Percentiles rank a stretch among this genome's conserved stretches.
phyloP scores from a whole-genome alignment of 2,113 vertebrate species.

The Clarias magur region DNA sequence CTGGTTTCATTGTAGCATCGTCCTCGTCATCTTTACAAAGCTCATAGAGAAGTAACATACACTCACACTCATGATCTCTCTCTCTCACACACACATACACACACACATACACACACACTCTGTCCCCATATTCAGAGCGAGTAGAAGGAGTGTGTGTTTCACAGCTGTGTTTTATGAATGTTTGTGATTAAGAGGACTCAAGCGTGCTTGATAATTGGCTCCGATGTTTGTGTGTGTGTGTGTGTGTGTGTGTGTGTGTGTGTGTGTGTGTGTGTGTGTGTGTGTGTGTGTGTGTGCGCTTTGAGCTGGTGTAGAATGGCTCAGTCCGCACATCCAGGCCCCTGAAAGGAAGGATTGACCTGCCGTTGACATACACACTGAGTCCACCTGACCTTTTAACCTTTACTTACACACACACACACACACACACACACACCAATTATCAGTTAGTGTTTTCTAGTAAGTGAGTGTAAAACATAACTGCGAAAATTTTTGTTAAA shows the following conservation, averaged over 20 bases:
- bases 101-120: constrained; percentile 9
- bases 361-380: constrained; percentile 34
- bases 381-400: constrained; percentile 40
- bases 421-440: neutral
- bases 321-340: constrained; percentile 37
- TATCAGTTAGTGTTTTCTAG: no score
- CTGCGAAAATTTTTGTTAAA: no score
- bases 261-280: constrained; percentile 12
- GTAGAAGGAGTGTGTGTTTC: constrained; percentile 3
- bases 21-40: constrained; percentile 24
- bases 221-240: neutral
- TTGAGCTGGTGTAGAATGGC: constrained; percentile 43
- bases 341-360: constrained; percentile 46
- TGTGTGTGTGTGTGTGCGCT: neutral
- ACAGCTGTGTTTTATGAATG: constrained; percentile 41
- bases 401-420: neutral
- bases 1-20: constrained; percentile 36
- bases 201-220: constrained; percentile 24
- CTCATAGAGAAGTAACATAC: constrained; percentile 3
- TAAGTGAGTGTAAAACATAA: neutral
- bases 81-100: constrained; percentile 14
- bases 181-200: constrained; percentile 33
- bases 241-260: constrained; percentile 35
- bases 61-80: neutral
- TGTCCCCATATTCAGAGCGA: neutral